phyloP scores from a whole-genome alignment of 2,888 invertebrate genomes.

The Dexiosoma caninum region DNA sequence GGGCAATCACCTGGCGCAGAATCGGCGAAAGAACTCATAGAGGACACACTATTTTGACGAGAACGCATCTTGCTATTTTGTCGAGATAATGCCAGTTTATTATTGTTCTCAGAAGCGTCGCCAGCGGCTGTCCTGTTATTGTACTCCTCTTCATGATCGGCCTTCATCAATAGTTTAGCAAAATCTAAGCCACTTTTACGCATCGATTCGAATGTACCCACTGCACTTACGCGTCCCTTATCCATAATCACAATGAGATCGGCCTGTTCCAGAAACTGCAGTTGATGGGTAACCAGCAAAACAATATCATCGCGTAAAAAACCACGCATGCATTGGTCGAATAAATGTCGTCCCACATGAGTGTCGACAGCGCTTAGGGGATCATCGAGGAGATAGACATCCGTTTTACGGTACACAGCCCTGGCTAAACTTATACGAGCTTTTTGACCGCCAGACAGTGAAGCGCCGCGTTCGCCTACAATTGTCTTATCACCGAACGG shows the following conservation, averaged over 20 bases:
- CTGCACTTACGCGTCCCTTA: slow-evolving; percentile 78
- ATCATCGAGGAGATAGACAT: slow-evolving; percentile 93
- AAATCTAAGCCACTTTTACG: slow-evolving; percentile 87
- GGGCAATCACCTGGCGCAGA: slow-evolving; percentile 78
- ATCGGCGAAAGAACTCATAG: slow-evolving; percentile 79
- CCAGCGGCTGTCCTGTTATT: slow-evolving; percentile 66
- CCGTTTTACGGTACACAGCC: slow-evolving; percentile 90
- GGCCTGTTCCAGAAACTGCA: slow-evolving; percentile 86
- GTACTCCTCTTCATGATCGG: slow-evolving; percentile 77
- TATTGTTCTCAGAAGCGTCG: slow-evolving; percentile 62
- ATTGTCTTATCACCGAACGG: slow-evolving; percentile 81
- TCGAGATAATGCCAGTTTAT: slow-evolving; percentile 66
- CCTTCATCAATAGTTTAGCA: slow-evolving; percentile 83
- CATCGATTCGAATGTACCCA: slow-evolving; percentile 85
- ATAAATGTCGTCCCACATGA: slow-evolving; percentile 92
- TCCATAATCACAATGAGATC: slow-evolving; percentile 79
- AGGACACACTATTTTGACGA: slow-evolving; percentile 75
- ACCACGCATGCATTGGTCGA: slow-evolving; percentile 81
- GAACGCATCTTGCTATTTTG: slow-evolving; percentile 70
- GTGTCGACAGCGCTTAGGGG: slow-evolving; percentile 95
- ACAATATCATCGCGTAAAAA: slow-evolving; percentile 83
- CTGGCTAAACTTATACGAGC: slow-evolving; percentile 93
- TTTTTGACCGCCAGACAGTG: slow-evolving; percentile 91
- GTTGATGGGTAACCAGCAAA: slow-evolving; percentile 89
- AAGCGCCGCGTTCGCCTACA: slow-evolving; percentile 90